Evolutionary conservation across 2,797 vertebrate species (phyloP).

Genomic region (Sebastes wilsoni): DNA sequence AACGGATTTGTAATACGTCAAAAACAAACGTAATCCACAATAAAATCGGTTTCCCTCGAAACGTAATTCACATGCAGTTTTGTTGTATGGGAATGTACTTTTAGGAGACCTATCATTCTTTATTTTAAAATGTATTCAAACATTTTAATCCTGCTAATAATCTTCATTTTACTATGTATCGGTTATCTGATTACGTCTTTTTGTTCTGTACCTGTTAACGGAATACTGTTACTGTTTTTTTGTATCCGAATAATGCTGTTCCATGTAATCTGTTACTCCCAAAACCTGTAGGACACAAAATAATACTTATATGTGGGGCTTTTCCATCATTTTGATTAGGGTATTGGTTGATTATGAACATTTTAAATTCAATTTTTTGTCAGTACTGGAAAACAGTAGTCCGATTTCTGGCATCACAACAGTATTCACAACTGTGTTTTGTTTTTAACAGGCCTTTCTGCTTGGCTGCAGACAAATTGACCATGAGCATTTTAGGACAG

Average conservation of each 20-base stretch:
- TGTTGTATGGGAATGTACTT: too few relatives aligned
- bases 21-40: too few relatives aligned
- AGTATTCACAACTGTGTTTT: neutral
- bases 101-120: neutral
- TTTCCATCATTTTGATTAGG: neutral
- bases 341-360: neutral
- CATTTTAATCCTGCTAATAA: neutral
- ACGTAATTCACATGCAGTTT: too few relatives aligned
- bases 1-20: too few relatives aligned
- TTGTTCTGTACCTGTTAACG: neutral
- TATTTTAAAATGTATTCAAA: too few relatives aligned
- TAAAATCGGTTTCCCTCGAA: too few relatives aligned
- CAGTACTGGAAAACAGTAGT: neutral
- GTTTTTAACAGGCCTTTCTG: neutral
- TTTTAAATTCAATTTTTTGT: neutral
- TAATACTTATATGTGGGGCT: neutral
- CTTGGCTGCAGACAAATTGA: constrained; percentile 4
- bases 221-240: neutral
- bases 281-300: neutral
- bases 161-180: neutral
- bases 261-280: neutral
- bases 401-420: neutral
- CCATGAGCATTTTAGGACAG: constrained; percentile 5
- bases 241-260: neutral
- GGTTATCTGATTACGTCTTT: too few relatives aligned